These are phyloP conservation scores for Hydrolagus colliei DNA, from an alignment of 2,797 vertebrate genomes.

Conservation along the genomic window DNA sequence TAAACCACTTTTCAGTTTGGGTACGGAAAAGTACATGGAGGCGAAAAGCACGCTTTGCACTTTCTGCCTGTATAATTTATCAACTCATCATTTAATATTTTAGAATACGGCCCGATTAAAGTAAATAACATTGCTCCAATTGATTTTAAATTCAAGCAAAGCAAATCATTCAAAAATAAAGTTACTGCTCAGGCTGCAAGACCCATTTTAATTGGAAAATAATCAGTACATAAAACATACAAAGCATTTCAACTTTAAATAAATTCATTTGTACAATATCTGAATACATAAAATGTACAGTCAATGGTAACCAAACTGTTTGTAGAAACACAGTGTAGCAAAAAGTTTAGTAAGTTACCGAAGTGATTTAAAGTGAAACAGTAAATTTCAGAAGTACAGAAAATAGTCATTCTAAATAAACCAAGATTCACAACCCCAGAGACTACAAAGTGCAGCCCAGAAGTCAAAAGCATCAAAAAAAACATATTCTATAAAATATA, in stretches of 20 bases:
- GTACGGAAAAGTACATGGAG: too few species aligned
- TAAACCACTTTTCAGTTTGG: too few species aligned
- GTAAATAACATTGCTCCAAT: too few species aligned
- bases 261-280: slow-evolving; percentile 49
- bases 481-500: slow-evolving; percentile 47
- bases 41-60: too few species aligned
- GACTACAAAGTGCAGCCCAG: slow-evolving; percentile 45
- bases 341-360: slow-evolving; percentile 38
- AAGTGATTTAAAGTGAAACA: slow-evolving; percentile 29
- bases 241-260: slow-evolving; percentile 45
- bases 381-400: slow-evolving; percentile 43
- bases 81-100: too few species aligned
- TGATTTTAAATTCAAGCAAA: neutral
- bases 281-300: slow-evolving; percentile 43
- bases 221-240: slow-evolving; percentile 45
- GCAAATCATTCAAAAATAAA: slow-evolving; percentile 3
- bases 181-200: slow-evolving; percentile 9
- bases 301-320: slow-evolving; percentile 42
- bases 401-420: slow-evolving; percentile 44
- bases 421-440: slow-evolving; percentile 42
- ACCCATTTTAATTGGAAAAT: slow-evolving; percentile 50
- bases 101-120: too few species aligned
- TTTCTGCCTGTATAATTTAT: too few species aligned
- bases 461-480: slow-evolving; percentile 46
- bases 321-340: slow-evolving; percentile 33